Percentiles rank a stretch among this genome's conserved stretches.
These are phyloP conservation scores for Caenorhabditis elegans DNA, from an alignment of 1,140 invertebrate species.

Conservation along the genomic window WBcel235 BX284602.5:7968001-7968500, in stretches of 20 bases:
- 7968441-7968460: background rate
- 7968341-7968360: constrained; percentile 33
- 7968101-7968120: constrained; percentile 11
- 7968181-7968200: background rate
- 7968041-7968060: too few species aligned
- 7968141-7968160: constrained; percentile 20
- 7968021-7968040: too few species aligned
- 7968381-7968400: constrained; percentile 16
- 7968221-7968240: constrained; percentile 21
- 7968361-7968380: constrained; percentile 29
- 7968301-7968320: background rate
- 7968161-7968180: constrained; percentile 24
- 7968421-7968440: background rate
- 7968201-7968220: background rate
- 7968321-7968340: background rate
- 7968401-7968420: background rate
- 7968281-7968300: background rate
- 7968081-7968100: too few species aligned
- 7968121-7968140: constrained; percentile 26
- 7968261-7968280: constrained; percentile 27
- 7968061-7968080: too few species aligned
- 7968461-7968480: background rate
- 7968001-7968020: too few species aligned
- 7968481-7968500: background rate
- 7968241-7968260: constrained; percentile 21